Percentiles rank a stretch among this genome's conserved stretches.
phyloP scores from a whole-genome alignment of 2,797 vertebrate species.

The Erpetoichthys calabaricus region DNA sequence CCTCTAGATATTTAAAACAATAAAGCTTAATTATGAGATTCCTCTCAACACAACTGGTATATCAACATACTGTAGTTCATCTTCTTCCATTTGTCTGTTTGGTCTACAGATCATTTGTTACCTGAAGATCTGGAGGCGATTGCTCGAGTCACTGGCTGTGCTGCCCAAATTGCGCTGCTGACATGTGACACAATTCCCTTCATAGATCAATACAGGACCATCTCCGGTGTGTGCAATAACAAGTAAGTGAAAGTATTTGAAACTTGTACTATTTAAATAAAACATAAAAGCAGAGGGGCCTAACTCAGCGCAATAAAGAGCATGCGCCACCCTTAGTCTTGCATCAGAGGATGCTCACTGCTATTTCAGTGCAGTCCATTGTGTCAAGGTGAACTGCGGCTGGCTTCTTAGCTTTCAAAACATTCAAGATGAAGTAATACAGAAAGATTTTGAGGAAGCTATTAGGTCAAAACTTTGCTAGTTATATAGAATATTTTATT shows the following conservation, averaged over 20 bases:
- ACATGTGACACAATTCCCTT: conserved; percentile 27
- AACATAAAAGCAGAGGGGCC: no score
- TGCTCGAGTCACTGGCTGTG: conserved; percentile 52
- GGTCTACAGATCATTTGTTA: conserved; percentile 53
- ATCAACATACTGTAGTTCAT: not conserved
- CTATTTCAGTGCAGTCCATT: no score
- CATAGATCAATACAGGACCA: conserved; percentile 48
- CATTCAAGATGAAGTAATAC: no score
- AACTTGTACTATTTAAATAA: no score
- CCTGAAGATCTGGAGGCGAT: conserved; percentile 42
- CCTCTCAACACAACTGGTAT: not conserved
- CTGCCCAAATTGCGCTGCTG: conserved; percentile 29
- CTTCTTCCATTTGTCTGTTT: not conserved
- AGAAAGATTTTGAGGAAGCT: no score
- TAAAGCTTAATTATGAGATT: not conserved
- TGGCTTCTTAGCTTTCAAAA: no score
- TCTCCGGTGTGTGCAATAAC: conserved; percentile 75
- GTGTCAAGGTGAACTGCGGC: no score
- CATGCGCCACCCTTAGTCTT: no score
- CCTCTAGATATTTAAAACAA: not conserved
- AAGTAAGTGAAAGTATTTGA: conserved; percentile 33
- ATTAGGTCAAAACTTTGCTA: no score
- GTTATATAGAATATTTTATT: no score
- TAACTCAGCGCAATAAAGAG: no score
- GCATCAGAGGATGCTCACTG: no score